Conservation (phyloP, 2,888 invertebrate genomes). For the Sturmia bella region DNA sequence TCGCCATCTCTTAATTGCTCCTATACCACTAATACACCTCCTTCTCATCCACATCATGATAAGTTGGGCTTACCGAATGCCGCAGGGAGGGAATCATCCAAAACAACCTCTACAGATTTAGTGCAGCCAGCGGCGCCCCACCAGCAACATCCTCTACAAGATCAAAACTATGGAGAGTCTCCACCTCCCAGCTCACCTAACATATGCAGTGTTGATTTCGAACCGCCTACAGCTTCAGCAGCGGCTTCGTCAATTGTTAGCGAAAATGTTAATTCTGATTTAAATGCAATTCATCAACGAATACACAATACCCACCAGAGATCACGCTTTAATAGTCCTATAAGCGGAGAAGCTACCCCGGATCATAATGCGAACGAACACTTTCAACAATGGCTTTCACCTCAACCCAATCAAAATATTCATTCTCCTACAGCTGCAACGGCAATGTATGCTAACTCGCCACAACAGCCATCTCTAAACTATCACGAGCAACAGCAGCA, state of each 20-base stretch:
- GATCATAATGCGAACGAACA: constrained; percentile 56
- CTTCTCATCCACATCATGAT: constrained; percentile 50
- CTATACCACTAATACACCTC: constrained; percentile 68
- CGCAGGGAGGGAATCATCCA: constrained; percentile 22
- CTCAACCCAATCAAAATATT: constrained; percentile 51
- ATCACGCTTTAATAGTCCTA: constrained; percentile 68
- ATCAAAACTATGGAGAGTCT: constrained; percentile 74
- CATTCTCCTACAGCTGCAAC: constrained; percentile 75
- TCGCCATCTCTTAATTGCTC: constrained; percentile 78
- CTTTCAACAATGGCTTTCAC: constrained; percentile 68
- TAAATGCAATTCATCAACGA: constrained; percentile 57
- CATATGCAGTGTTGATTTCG: constrained; percentile 75
- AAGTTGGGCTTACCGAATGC: constrained; percentile 47
- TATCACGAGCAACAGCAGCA: constrained; percentile 66
- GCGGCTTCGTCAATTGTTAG: constrained; percentile 8
- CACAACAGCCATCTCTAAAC: constrained; percentile 60
- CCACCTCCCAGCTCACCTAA: constrained; percentile 77
- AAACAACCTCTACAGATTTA: constrained; percentile 27
- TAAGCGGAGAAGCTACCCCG: constrained; percentile 58
- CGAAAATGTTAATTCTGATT: constrained; percentile 44
- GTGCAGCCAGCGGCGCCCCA: constrained; percentile 23
- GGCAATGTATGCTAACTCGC: constrained; percentile 45
- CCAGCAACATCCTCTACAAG: constrained; percentile 32
- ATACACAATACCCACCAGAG: constrained; percentile 61
- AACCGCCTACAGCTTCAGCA: constrained; percentile 68